These are phyloP conservation scores for Plecturocebus donacophilus DNA, from an alignment of 2,113 vertebrate species.

Conservation along the genomic window DNA sequence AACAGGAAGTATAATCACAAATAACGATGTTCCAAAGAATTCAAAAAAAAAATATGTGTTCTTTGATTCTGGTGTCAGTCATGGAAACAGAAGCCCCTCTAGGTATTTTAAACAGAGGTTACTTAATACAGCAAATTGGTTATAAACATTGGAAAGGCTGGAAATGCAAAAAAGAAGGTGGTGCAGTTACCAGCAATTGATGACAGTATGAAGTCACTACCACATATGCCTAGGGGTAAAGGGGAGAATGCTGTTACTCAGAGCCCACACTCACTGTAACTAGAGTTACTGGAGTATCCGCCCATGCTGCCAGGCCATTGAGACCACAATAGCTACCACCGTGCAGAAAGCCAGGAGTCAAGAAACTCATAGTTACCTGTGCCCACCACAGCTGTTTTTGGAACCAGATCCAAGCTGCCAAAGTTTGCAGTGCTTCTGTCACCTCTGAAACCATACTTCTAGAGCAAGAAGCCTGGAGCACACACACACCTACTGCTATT, in stretches of 20 bases:
- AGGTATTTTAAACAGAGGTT: background rate
- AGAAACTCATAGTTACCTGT: background rate
- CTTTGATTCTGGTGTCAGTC: background rate
- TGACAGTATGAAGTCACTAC: background rate
- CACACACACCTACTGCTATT: background rate
- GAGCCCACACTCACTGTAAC: background rate
- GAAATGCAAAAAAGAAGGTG: background rate
- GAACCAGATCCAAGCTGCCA: background rate
- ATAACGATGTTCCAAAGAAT: background rate
- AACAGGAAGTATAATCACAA: background rate
- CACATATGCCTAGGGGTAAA: background rate
- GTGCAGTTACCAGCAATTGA: background rate
- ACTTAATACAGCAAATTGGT: background rate
- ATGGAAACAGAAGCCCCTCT: background rate
- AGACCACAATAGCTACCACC: background rate
- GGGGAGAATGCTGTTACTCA: background rate
- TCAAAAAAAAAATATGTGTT: background rate
- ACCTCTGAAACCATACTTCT: background rate
- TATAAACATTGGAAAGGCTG: background rate
- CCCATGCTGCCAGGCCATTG: rapidly evolving
- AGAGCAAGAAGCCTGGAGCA: background rate
- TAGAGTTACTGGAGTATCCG: background rate
- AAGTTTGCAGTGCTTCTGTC: no score
- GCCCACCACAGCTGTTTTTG: background rate
- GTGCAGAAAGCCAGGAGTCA: background rate